These are phyloP conservation scores for Sarcophaga caerulescens DNA, from an alignment of 2,888 invertebrate species.

Conservation along the genomic window DNA sequence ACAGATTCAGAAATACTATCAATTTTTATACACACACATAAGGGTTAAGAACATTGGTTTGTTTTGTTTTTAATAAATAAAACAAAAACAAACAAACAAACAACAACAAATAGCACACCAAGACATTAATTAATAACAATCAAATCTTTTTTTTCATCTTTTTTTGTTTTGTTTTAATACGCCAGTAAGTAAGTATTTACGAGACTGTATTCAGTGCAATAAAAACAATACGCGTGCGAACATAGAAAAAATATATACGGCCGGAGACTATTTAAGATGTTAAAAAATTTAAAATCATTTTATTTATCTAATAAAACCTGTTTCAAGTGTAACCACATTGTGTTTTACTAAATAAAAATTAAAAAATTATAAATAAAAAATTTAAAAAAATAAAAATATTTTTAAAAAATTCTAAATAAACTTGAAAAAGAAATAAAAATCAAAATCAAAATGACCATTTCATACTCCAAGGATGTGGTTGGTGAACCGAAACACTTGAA, in stretches of 20 bases:
- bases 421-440: neutral
- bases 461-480: conserved; percentile 71
- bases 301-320: conserved; percentile 17
- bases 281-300: conserved; percentile 22
- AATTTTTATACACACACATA: neutral
- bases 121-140: conserved; percentile 51
- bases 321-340: conserved; percentile 25
- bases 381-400: neutral
- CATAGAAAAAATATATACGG: neutral
- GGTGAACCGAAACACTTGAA: conserved; percentile 72
- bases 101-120: conserved; percentile 24
- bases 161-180: neutral
- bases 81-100: conserved; percentile 15
- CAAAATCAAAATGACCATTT: conserved; percentile 71
- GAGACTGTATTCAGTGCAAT: conserved; percentile 22
- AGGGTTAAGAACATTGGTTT: conserved; percentile 44
- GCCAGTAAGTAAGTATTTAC: conserved; percentile 13
- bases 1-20: neutral
- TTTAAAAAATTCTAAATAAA: conserved; percentile 26
- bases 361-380: neutral
- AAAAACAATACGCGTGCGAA: conserved; percentile 38
- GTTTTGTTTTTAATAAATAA: conserved; percentile 31
- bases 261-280: conserved; percentile 48
- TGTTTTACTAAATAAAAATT: neutral
- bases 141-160: conserved; percentile 5